Evolutionary conservation across 2,113 vertebrate species (phyloP), one percentile per base, ranked within the genome.

Genomic region (Arenaria interpres): DNA sequence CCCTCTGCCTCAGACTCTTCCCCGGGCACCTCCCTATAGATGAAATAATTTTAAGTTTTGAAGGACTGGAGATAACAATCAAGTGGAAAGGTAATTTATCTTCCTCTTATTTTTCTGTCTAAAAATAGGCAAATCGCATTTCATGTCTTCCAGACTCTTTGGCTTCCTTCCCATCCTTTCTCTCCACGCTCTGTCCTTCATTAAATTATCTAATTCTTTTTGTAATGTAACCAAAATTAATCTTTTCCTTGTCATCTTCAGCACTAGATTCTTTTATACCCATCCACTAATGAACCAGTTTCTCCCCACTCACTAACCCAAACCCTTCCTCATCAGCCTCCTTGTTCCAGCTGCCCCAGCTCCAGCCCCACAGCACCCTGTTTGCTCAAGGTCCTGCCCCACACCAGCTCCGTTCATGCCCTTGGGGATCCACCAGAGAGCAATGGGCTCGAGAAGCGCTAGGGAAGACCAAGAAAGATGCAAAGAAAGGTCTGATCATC

Each of bases 211-310:
- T 94, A 74, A 89, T 76, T 85, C 71, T 69, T 85, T 79, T 62
- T 33, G 32, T 75, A 95, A 85, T 7, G 35, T 66, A 90, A 91
- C 66, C 23, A 53, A 87, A 94, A 92, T 81, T 75, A 93, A 92
- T 95, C 88, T 92, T 80, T 80, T 66, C 80, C 62, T 54, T 24
- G 64, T 59, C 72, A 35, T 62, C 60, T 56, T 21, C 76, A 54
- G 28, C 32, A 41, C 69, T 39, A n/a, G 82, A 60, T 57, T 28
- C 76, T 57, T 79, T 76, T 7, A 60, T 20, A 43, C 4, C 51
- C 53, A 20, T 28, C 21, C 45, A n/a, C 50, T 0, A 0, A 63
- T 7, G 43, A 46, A 63, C 32, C 0, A 0, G 1, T 33, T 53
- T 85, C 87, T 85, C 45, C 45, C 2, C 1, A 12, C 35, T 72